Base-by-base conservation (phyloP, 2,888 invertebrate species). In the Nesidiocoris tenuis region DNA sequence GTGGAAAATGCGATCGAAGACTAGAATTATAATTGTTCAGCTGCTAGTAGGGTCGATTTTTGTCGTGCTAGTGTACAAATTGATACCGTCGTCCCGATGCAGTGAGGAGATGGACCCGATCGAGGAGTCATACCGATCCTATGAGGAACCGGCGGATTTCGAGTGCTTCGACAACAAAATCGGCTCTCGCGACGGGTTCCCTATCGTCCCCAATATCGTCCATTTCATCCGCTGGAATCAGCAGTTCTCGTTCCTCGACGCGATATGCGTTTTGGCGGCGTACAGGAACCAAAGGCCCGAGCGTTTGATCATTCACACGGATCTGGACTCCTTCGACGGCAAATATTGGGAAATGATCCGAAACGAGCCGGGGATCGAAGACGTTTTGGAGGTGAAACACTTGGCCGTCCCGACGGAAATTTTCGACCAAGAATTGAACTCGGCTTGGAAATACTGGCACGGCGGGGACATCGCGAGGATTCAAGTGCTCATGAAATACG, bases 371-470 rank as follows among this genome's bases (percentile, higher is more conserved):
- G n/a, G 19, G 19, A 17, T 59, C 59, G 54, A 67, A 55, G 55
- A 67, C 16, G 54, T 55, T 2, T 1, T 67, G n/a, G 55, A 55
- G 55, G 19, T 67, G 16, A 55, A 39, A 67, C 19, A 22, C 61
- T 68, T 80, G 22, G 18, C 78, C 61, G 79, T 80, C 39, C 83
- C 84, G 3, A 82, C 81, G 5, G 81, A 82, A 71, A 82, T 84
- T 17, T 84, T 82, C 78, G 84, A 83, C n/a, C 82, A 83, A 76
- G 24, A 25, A 18, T 39, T 80, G 39, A 22, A 64, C 54, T 24
- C 61, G 39, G 71, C 56, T 61, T 79, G 78, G 74, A 63, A 63
- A 39, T 57, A 55, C 25, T 78, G 74, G 65, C 80, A 80, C 70
- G 79, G 76, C 7, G 77, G 79, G n/a, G 79, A 80, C 71, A 68